These are phyloP conservation scores for Corbicula japonica DNA, from an alignment of 2,888 invertebrate species.

Conservation along the genomic window DNA sequence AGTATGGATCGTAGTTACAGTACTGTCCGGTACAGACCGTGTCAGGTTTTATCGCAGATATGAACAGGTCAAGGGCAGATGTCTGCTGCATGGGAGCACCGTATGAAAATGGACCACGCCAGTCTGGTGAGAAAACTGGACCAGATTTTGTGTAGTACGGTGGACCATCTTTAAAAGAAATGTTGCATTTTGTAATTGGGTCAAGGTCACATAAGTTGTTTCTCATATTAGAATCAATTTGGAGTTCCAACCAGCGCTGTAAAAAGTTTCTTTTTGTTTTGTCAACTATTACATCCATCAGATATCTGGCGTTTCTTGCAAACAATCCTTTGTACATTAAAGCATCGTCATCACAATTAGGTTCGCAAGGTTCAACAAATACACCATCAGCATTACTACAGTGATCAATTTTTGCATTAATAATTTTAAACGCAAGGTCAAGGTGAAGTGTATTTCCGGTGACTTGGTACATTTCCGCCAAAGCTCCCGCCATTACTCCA, in stretches of 20 bases:
- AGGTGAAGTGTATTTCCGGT: conserved; percentile 52
- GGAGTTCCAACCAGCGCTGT: conserved; percentile 66
- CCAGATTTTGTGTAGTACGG: conserved; percentile 70
- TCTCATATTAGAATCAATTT: conserved; percentile 57
- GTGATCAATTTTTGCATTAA: conserved; percentile 61
- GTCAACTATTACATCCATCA: conserved; percentile 66
- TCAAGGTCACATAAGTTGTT: conserved; percentile 67
- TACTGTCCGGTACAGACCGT: conserved; percentile 65
- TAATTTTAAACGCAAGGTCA: conserved; percentile 68
- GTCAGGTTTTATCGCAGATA: conserved; percentile 65
- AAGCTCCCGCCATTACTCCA: conserved; percentile 68
- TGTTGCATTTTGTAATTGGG: conserved; percentile 72
- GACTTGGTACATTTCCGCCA: conserved; percentile 70
- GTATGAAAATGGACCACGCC: conserved; percentile 71
- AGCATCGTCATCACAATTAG: conserved; percentile 69
- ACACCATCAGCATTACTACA: conserved; percentile 64
- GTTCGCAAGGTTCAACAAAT: conserved; percentile 70
- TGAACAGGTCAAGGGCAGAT: conserved; percentile 69
- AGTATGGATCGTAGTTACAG: conserved; percentile 70
- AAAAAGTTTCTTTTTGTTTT: conserved; percentile 48
- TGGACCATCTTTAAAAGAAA: conserved; percentile 72
- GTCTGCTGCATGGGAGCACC: conserved; percentile 76
- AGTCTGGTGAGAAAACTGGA: conserved; percentile 72
- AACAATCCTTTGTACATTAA: conserved; percentile 76
- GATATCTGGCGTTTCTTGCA: conserved; percentile 66